Percentiles rank a stretch among this genome's conserved stretches.
phyloP scores from a whole-genome alignment of 2,888 invertebrate species.

The Cryptocheilus praepositus region DNA sequence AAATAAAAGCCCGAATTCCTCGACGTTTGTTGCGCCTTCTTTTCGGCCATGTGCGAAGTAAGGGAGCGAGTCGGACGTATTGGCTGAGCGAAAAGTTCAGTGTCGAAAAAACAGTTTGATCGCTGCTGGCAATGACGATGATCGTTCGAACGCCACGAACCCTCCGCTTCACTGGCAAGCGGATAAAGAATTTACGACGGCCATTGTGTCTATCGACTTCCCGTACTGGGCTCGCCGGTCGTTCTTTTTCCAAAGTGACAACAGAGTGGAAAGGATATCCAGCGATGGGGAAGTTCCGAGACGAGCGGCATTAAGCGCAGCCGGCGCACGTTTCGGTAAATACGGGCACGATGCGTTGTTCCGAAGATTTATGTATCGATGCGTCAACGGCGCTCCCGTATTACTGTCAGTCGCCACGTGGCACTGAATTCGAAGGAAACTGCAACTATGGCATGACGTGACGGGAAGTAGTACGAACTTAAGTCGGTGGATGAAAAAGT shows the following conservation, averaged over 20 bases:
- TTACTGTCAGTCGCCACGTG: too few relatives aligned
- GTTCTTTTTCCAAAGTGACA: constrained; percentile 13
- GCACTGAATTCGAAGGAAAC: too few relatives aligned
- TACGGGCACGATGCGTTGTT: constrained; percentile 8
- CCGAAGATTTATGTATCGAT: too few relatives aligned
- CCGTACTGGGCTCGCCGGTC: background rate
- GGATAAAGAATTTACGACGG: constrained; percentile 28
- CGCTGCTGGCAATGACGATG: background rate
- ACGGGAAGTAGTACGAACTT: too few relatives aligned
- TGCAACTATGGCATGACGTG: too few relatives aligned
- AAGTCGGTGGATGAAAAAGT: too few relatives aligned
- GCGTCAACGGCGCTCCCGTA: too few relatives aligned
- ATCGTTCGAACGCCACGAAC: constrained; percentile 1
- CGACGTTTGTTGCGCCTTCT: too few relatives aligned
- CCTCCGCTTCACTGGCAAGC: background rate
- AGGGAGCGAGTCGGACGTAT: background rate
- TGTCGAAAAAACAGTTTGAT: constrained; percentile 9
- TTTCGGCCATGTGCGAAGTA: too few relatives aligned
- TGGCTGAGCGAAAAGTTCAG: constrained; percentile 14
- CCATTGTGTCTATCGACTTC: constrained; percentile 20
- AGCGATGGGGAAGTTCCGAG: constrained; percentile 30
- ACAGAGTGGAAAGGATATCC: constrained; percentile 26
- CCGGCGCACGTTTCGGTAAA: constrained; percentile 33
- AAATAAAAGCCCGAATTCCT: too few relatives aligned
- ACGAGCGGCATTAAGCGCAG: constrained; percentile 35